Evolutionary conservation across 2,113 vertebrate genomes (phyloP).

Genomic region (Calidris pygmaea): DNA sequence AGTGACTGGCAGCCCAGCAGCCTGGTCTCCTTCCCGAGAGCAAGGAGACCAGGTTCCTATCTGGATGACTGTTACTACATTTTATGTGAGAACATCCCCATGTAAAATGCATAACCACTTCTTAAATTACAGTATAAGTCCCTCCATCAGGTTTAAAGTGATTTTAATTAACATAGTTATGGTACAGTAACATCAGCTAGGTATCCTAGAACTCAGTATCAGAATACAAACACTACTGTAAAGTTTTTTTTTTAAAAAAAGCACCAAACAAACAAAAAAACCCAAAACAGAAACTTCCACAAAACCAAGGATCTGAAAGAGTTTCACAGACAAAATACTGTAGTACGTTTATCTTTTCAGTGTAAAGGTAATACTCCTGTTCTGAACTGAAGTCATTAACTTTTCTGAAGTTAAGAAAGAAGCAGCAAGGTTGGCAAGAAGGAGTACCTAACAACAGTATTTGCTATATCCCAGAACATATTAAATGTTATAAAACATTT

Average conservation of each 20-base stretch:
- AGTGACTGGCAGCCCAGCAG: neutral
- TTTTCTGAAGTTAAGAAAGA: neutral
- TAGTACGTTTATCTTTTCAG: neutral
- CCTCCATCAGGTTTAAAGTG: neutral
- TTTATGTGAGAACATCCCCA: neutral
- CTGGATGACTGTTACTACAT: neutral
- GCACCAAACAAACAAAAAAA: neutral
- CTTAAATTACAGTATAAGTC: neutral
- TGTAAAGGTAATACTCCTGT: neutral
- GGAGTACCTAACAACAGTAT: neutral
- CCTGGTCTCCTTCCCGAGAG: neutral
- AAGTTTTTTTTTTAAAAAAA: neutral
- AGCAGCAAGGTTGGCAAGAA: neutral
- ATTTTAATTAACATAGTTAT: neutral
- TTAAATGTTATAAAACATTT: neutral
- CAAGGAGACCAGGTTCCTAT: neutral
- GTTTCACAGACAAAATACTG: neutral
- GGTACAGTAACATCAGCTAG: neutral
- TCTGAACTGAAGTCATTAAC: neutral
- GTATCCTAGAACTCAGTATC: neutral
- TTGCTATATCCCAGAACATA: neutral
- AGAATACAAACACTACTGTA: neutral
- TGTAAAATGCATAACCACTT: neutral
- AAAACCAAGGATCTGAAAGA: neutral
- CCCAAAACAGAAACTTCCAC: neutral